Conservation (phyloP, 2,888 invertebrate species). For the Tipula unca region DNA sequence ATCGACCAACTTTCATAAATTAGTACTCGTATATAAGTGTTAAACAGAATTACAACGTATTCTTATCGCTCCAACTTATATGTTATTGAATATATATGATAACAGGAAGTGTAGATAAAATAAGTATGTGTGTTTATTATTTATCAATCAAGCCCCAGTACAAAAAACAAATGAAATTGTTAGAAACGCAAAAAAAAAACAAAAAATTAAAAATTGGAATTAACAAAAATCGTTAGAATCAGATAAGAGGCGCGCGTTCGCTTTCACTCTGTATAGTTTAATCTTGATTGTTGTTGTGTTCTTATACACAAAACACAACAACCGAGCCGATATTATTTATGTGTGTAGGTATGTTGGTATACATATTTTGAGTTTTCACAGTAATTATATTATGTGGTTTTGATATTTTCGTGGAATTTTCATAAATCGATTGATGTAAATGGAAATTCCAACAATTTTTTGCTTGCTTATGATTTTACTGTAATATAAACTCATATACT, state of each 20-base stretch:
- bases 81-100: neutral
- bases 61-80: neutral
- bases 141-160: neutral
- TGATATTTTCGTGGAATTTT: neutral
- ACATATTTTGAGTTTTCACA: neutral
- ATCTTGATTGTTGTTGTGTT: neutral
- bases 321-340: neutral
- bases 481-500: neutral
- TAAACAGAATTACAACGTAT: neutral
- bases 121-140: no score
- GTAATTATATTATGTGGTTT: neutral
- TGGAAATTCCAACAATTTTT: neutral
- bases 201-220: neutral
- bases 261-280: neutral
- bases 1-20: no score
- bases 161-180: neutral
- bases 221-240: neutral
- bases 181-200: neutral
- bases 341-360: neutral
- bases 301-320: neutral
- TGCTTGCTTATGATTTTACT: neutral
- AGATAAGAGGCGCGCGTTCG: neutral
- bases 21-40: neutral
- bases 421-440: neutral
- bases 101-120: neutral